Evolutionary conservation across 2,113 vertebrate species (phyloP).

Genomic region (Etheostoma cragini): DNA sequence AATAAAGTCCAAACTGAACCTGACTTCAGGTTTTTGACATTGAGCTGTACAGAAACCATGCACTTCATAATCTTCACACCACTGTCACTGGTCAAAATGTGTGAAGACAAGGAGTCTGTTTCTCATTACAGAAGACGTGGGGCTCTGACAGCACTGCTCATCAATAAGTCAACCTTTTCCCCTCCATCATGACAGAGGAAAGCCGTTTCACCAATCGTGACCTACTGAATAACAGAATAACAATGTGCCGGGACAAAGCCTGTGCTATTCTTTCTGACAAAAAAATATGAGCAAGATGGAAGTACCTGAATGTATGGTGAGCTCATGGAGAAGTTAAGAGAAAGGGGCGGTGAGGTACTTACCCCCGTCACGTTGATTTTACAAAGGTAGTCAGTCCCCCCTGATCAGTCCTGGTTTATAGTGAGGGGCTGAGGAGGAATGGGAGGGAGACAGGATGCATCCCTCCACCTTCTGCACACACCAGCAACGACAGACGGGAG

Average conservation of each 20-base stretch:
- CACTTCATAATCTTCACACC: slow-evolving; percentile 36
- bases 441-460: slow-evolving; percentile 82
- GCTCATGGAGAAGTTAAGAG: slow-evolving; percentile 66
- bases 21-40: slow-evolving; percentile 4
- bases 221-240: slow-evolving; percentile 23
- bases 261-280: slow-evolving; percentile 7
- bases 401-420: slow-evolving; percentile 85
- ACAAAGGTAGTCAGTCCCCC: slow-evolving; percentile 82
- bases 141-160: slow-evolving; percentile 85
- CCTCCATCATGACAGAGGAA: slow-evolving; percentile 42
- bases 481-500: slow-evolving; percentile 84
- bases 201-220: slow-evolving; percentile 26
- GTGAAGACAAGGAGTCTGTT: slow-evolving; percentile 88
- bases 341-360: slow-evolving; percentile 84
- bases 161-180: slow-evolving; percentile 70
- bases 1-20: slow-evolving; percentile 9
- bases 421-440: slow-evolving; percentile 81
- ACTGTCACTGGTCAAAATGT: slow-evolving; percentile 42
- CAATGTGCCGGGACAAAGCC: slow-evolving; percentile 36
- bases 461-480: slow-evolving; percentile 80
- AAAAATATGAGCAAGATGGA: slow-evolving; percentile 45
- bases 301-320: slow-evolving; percentile 63
- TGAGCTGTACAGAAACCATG: slow-evolving; percentile 9
- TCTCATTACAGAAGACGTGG: slow-evolving; percentile 95
- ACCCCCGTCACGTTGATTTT: slow-evolving; percentile 83